Evolutionary conservation across 1,140 invertebrate genomes (phyloP).

Genomic region (Glossosoma conforme): DNA sequence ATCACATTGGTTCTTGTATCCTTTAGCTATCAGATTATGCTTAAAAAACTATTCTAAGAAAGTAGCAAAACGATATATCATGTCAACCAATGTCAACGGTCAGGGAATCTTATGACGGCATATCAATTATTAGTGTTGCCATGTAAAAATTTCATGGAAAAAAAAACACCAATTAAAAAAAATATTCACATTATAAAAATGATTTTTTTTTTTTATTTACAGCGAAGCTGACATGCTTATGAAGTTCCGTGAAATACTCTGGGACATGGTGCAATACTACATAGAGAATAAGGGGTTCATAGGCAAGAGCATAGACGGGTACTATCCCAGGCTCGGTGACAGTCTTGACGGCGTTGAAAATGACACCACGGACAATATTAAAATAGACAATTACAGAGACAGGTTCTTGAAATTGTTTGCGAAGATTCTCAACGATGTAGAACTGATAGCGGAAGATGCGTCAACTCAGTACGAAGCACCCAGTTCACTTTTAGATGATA

Average conservation of each 20-base stretch:
- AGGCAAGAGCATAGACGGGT: background rate
- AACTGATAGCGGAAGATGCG: constrained; percentile 5
- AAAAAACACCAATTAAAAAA: no score
- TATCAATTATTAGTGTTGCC: constrained; percentile 4
- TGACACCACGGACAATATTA: background rate
- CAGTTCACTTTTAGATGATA: no score
- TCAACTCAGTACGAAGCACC: no score
- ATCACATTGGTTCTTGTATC: no score
- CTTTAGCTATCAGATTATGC: no score
- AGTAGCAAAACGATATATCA: no score
- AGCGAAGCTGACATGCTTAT: constrained; percentile 46
- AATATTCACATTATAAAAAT: constrained; percentile 25
- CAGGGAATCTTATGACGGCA: no score
- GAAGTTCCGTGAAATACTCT: constrained; percentile 46
- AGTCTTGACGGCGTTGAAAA: background rate
- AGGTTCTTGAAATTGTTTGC: constrained; percentile 7
- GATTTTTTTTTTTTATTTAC: constrained; percentile 33
- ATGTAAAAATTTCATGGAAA: no score
- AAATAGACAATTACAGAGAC: constrained; percentile 16
- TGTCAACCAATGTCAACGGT: no score
- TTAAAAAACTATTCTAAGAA: no score
- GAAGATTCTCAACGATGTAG: constrained; percentile 11
- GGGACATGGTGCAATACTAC: constrained; percentile 49
- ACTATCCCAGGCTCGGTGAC: background rate
- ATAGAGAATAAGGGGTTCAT: constrained; percentile 41